Base-by-base conservation (phyloP, 2,797 vertebrate genomes). In the Semotilus atromaculatus region DNA sequence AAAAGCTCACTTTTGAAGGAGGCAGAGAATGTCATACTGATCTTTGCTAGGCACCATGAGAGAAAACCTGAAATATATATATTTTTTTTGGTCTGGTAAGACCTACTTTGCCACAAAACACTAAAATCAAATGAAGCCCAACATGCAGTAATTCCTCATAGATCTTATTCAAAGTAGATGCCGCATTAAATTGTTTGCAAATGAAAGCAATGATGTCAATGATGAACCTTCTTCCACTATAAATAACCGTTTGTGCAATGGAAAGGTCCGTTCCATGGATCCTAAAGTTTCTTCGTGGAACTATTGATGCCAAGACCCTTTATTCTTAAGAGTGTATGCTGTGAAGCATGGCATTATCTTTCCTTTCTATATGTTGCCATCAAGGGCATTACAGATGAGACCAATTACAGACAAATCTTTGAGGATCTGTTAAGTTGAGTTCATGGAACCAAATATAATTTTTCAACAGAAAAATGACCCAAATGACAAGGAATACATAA, bases 1-100 rank as follows among this genome's bases (percentile, higher is more conserved):
- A 51, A 23, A 66, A 66, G 31, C 71, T 75, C 23, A 66, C 43
- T 26, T 83, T 75, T 66, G 31, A 66, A 64, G 75, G 67, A 75
- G 71, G 23, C 81, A n/a, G 45, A 19, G 1, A 23, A 45, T 74
- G 43, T 83, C 43, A 66, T 60, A 36, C 43, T 51, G 23, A 34
- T 29, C 43, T 83, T 66, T 67, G 16, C 43, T n/a, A 64, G 29
- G 5, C 55, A 26, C 13, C 40, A 73, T 9, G 0, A 36, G 3
- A 62, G 29, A 73, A 51, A 36, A 73, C 21, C 55, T 1, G 11
- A 36, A n/a, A n/a, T n/a, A n/a, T n/a, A n/a, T n/a, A n/a, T 51
- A 0, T 31, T 0, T 45, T 26, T 34, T 53, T 74, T 34, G 9
- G 26, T 55, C 21, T 76, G 31, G 51, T 38, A 58, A 55, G 29